Conservation (phyloP, 2,797 vertebrate genomes). For the Scleropages formosus region DNA sequence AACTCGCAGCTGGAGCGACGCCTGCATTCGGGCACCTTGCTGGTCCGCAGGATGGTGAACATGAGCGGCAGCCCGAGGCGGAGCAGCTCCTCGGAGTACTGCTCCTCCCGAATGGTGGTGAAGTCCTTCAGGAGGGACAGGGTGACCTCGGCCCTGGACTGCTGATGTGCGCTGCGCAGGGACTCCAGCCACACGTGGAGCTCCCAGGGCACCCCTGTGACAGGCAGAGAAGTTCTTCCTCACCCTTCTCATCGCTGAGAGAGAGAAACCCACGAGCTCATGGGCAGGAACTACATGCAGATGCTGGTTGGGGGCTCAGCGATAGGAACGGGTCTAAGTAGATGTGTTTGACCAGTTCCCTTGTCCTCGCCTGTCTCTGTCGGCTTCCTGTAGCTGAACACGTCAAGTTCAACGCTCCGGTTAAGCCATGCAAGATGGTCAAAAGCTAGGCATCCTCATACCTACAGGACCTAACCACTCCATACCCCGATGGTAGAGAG, state of each 20-base stretch:
- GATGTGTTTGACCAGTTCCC: no score
- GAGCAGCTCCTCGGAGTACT: constrained; percentile 80
- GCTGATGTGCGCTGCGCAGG: constrained; percentile 73
- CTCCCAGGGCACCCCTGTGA: constrained; percentile 87
- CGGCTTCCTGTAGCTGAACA: no score
- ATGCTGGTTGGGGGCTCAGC: background rate
- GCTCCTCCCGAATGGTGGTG: constrained; percentile 77
- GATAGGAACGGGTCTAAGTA: no score
- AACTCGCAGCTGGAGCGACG: no score
- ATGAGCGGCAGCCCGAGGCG: constrained; percentile 77
- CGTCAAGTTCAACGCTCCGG: no score
- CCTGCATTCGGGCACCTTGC: constrained; percentile 67
- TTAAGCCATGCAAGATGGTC: no score
- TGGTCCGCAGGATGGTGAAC: constrained; percentile 82
- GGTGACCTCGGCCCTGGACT: constrained; percentile 73
- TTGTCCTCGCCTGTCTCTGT: no score
- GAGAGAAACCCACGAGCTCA: background rate
- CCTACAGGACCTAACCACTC: no score
- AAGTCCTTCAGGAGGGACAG: constrained; percentile 84
- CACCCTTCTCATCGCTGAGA: background rate
- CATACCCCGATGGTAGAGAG: no score
- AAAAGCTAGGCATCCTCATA: no score
- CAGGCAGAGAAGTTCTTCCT: background rate
- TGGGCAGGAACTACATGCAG: background rate
- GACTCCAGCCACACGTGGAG: constrained; percentile 88